phyloP scores from a whole-genome alignment of 2,113 vertebrate species.

The Phrynocephalus versicolor region DNA sequence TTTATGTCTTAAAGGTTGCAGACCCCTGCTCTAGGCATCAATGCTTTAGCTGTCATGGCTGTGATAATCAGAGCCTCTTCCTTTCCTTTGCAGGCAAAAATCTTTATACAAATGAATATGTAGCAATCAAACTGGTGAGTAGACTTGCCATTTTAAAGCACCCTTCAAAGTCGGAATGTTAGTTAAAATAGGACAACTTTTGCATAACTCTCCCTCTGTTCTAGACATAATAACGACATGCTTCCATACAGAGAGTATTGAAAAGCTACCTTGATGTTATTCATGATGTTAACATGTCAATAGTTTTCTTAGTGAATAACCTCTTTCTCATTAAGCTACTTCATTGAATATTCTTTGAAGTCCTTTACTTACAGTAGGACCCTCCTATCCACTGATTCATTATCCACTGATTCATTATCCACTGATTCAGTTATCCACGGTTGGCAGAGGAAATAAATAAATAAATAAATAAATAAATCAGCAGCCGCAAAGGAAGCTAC shows the following conservation, averaged over 20 bases:
- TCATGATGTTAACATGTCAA: neutral
- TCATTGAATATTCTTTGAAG: too few species aligned
- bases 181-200: neutral
- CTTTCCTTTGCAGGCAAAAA: constrained; percentile 88
- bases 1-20: too few species aligned
- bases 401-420: too few species aligned
- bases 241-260: neutral
- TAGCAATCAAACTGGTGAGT: constrained; percentile 99
- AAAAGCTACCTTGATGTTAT: neutral
- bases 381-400: too few species aligned
- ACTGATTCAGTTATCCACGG: too few species aligned
- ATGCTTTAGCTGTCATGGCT: neutral
- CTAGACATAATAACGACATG: neutral
- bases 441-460: too few species aligned
- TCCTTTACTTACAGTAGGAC: too few species aligned
- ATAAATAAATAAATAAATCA: too few species aligned
- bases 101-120: constrained; percentile 98
- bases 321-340: neutral
- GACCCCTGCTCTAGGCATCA: too few species aligned
- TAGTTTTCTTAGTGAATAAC: neutral
- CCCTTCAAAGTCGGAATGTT: neutral
- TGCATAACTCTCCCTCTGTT: neutral
- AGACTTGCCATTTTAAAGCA: constrained; percentile 35
- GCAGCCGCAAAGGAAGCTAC: too few species aligned
- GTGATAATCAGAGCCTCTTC: constrained; percentile 24